Conservation (phyloP, 2,113 vertebrate species). For the Eulacestoma nigropectus region DNA sequence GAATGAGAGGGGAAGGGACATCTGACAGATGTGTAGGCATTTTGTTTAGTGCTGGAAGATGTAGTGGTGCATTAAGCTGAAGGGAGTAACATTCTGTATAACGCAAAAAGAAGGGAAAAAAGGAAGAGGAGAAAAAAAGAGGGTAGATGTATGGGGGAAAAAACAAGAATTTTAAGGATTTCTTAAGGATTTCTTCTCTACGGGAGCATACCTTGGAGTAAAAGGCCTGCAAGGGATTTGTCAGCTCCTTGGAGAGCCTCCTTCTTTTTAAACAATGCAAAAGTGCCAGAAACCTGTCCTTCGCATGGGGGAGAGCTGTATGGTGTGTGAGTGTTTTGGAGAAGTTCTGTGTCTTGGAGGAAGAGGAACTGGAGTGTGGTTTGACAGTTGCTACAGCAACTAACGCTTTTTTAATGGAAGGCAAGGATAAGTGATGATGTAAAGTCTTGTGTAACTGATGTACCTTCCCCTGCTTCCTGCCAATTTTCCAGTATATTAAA, state of each 20-base stretch:
- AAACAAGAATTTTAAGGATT: background rate
- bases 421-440: background rate
- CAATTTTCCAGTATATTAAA: slow-evolving; percentile 50
- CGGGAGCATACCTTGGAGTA: background rate
- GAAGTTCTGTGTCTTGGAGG: slow-evolving; percentile 41
- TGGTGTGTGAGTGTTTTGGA: slow-evolving; percentile 48
- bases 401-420: slow-evolving; percentile 33
- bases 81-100: background rate
- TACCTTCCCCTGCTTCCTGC: slow-evolving; percentile 42
- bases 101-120: background rate
- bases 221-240: background rate
- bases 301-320: background rate
- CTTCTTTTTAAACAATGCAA: background rate
- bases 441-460: slow-evolving; percentile 2
- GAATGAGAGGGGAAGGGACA: background rate
- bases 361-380: slow-evolving; percentile 25
- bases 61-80: background rate
- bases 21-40: background rate
- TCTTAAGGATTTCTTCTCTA: background rate
- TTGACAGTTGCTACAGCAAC: slow-evolving; percentile 43
- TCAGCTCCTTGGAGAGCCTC: background rate
- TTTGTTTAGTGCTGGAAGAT: background rate
- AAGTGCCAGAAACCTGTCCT: slow-evolving; percentile 25
- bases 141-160: too few species aligned
- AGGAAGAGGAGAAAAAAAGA: background rate